A percentile compares a stretch with the other conserved stretches of the same genome.
Evolutionary conservation across 1,140 invertebrate species (phyloP).

Genomic region (Aleiodes sp.): DNA sequence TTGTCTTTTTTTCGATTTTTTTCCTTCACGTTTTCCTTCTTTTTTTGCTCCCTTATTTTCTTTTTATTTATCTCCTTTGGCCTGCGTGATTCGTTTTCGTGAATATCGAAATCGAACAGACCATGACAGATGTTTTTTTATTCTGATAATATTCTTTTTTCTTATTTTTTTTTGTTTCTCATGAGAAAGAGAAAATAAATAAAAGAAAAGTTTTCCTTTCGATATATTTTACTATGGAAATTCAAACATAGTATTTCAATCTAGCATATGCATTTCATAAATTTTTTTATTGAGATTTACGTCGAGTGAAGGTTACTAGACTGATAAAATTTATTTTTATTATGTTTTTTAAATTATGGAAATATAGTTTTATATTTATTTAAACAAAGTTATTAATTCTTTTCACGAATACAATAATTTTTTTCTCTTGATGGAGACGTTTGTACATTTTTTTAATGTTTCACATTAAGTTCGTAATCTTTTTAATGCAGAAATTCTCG

Average conservation of each 20-base stretch:
- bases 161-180: not conserved
- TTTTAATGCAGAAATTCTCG: no score
- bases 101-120: conserved; percentile 37
- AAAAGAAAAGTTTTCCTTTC: not conserved
- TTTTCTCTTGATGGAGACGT: no score
- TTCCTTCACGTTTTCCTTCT: not conserved
- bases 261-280: conserved; percentile 17
- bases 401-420: no score
- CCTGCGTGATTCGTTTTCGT: conserved; percentile 22
- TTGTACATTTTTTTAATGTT: no score
- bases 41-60: conserved; percentile 11
- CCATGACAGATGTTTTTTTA: conserved; percentile 26
- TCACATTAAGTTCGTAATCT: no score
- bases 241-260: conserved; percentile 13
- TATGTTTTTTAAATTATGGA: no score
- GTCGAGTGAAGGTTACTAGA: not conserved
- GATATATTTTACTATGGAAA: conserved; percentile 15
- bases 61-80: not conserved
- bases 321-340: not conserved
- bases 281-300: conserved; percentile 17
- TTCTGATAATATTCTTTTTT: not conserved
- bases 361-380: no score
- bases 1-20: not conserved
- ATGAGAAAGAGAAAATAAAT: conserved; percentile 14
- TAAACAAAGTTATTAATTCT: no score